Evolutionary conservation across 2,113 vertebrate species (phyloP).

Genomic region (Sialia sialis): DNA sequence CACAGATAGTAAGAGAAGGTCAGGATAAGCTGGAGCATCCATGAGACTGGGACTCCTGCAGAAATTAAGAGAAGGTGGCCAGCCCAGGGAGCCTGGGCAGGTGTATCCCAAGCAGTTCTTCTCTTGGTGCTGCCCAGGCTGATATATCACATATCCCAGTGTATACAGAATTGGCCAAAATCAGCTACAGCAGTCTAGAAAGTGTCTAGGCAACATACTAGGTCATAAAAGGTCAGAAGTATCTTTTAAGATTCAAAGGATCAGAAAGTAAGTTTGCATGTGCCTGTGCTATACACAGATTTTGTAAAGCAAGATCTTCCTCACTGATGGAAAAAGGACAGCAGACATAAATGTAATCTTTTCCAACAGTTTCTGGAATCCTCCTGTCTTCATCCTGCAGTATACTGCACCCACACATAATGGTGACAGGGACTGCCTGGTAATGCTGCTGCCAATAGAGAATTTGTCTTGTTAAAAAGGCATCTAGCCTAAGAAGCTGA

Average conservation of each 20-base stretch:
- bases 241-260: background rate
- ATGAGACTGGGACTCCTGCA: background rate
- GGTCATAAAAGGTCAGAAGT: background rate
- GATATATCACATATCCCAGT: background rate
- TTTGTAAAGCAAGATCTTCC: background rate
- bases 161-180: accelerated
- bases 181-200: background rate
- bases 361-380: background rate
- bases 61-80: background rate
- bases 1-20: background rate
- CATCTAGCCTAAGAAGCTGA: background rate
- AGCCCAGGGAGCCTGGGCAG: background rate
- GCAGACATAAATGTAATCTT: background rate
- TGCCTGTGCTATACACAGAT: background rate
- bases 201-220: background rate
- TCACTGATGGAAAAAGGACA: background rate
- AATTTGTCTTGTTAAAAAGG: background rate
- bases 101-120: background rate
- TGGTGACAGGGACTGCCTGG: background rate
- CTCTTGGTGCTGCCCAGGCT: background rate
- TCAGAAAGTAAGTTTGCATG: background rate
- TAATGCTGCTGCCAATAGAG: background rate
- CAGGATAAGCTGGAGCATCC: background rate
- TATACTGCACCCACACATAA: background rate
- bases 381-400: background rate